Evolutionary conservation across 1,140 invertebrate species (phyloP).

Genomic region (Macrostomum lignano): DNA sequence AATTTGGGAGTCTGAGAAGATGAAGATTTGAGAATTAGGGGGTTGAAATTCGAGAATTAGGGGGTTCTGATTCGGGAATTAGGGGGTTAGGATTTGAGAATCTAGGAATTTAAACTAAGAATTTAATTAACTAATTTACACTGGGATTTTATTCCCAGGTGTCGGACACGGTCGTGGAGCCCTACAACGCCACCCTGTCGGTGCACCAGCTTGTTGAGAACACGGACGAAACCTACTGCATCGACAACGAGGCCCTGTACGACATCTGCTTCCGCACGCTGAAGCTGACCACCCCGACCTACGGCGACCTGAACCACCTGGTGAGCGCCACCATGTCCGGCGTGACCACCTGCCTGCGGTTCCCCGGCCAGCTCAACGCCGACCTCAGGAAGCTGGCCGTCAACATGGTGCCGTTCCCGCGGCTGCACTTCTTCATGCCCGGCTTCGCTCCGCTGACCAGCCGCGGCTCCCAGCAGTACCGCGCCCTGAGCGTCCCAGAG

Average conservation of each 20-base stretch:
- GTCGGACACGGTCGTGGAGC: conserved; percentile 25
- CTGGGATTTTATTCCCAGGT: conserved; percentile 11
- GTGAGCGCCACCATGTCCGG: conserved; percentile 40
- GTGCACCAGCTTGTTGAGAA: conserved; percentile 25
- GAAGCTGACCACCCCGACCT: conserved; percentile 33
- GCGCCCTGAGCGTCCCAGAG: conserved; percentile 22
- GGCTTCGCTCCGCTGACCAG: conserved; percentile 41
- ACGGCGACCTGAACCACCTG: conserved; percentile 34
- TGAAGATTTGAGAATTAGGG: too few relatives aligned
- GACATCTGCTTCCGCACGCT: conserved; percentile 33
- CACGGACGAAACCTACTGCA: conserved; percentile 24
- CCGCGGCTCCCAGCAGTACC: conserved; percentile 28
- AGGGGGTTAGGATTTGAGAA: too few relatives aligned
- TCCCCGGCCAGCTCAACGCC: conserved; percentile 51
- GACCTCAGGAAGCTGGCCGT: conserved; percentile 44
- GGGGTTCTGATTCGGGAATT: too few relatives aligned
- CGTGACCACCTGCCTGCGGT: conserved; percentile 47
- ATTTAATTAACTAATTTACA: too few relatives aligned
- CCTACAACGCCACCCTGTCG: conserved; percentile 27
- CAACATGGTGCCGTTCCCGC: conserved; percentile 46
- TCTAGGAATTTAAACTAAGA: too few relatives aligned
- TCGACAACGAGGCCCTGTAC: conserved; percentile 32
- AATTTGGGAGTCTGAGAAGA: too few relatives aligned
- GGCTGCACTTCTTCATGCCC: conserved; percentile 48
- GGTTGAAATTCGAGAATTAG: too few relatives aligned